A percentile compares a stretch with the other conserved stretches of the same genome.
Evolutionary conservation across 2,888 invertebrate species (phyloP).

Genomic region (Tachina lurida): DNA sequence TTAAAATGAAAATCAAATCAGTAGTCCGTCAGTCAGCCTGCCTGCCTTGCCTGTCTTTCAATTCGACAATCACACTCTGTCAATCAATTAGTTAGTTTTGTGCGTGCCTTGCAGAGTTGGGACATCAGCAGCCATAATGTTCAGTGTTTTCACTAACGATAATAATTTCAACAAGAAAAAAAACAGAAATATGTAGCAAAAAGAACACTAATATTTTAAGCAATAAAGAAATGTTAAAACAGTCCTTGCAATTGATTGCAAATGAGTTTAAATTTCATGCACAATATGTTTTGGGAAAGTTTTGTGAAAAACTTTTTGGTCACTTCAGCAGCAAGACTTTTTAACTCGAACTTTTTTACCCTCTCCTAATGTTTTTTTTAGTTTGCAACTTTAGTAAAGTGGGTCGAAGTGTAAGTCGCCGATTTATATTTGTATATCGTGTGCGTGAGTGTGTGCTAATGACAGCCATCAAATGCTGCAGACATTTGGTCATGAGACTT

Average conservation of each 20-base stretch:
- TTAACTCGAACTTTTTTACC: conserved; percentile 14
- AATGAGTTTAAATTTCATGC: conserved; percentile 66
- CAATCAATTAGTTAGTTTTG: conserved; percentile 37
- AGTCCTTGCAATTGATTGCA: conserved; percentile 62
- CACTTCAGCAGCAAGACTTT: conserved; percentile 27
- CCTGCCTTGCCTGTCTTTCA: conserved; percentile 21
- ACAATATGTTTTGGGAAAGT: conserved; percentile 56
- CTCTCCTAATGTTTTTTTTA: neutral
- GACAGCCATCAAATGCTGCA: conserved; percentile 68
- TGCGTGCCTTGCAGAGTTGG: conserved; percentile 17
- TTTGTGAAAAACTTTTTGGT: conserved; percentile 46
- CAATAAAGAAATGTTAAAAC: conserved; percentile 34
- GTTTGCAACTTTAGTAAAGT: conserved; percentile 24
- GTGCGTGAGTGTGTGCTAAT: conserved; percentile 51
- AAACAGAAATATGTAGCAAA: conserved; percentile 59
- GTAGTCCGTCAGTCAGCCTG: conserved; percentile 18
- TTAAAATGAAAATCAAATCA: conserved; percentile 18
- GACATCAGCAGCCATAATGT: conserved; percentile 7
- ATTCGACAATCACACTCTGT: conserved; percentile 47
- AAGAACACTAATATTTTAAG: neutral
- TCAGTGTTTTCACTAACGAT: conserved; percentile 28
- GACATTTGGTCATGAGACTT: conserved; percentile 63
- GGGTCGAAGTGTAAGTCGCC: conserved; percentile 17
- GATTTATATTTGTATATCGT: neutral
- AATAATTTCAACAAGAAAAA: conserved; percentile 60